Conservation (phyloP, 2,888 invertebrate genomes). For the Melolontha melolontha region DNA sequence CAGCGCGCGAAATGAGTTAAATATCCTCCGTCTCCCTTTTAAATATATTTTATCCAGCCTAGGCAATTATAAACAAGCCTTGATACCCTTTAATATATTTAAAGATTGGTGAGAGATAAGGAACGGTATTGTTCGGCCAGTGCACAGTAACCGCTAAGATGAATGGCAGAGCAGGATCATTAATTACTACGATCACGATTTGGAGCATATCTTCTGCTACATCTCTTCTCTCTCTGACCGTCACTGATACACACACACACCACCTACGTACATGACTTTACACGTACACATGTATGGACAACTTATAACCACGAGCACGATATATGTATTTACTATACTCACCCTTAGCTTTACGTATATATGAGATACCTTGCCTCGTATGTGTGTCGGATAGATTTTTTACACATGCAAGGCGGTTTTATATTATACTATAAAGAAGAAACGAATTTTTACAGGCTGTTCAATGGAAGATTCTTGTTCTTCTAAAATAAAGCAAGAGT, state of each 20-base stretch:
- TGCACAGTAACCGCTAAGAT: slow-evolving; percentile 52
- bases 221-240: slow-evolving; percentile 47
- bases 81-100: slow-evolving; percentile 44
- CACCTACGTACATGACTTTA: slow-evolving; percentile 47
- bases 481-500: no score
- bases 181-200: slow-evolving; percentile 53
- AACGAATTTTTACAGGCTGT: no score
- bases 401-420: no score
- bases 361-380: no score
- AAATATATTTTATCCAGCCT: slow-evolving; percentile 19
- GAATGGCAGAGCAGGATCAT: slow-evolving; percentile 51
- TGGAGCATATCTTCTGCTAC: slow-evolving; percentile 52
- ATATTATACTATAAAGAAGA: no score
- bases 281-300: slow-evolving; percentile 19
- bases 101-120: slow-evolving; percentile 43
- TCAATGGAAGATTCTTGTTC: no score
- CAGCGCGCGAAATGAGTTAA: slow-evolving; percentile 34
- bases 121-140: slow-evolving; percentile 44
- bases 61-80: slow-evolving; percentile 43
- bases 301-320: slow-evolving; percentile 15
- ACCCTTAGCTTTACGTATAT: no score
- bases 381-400: no score
- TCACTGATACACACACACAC: slow-evolving; percentile 44
- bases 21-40: slow-evolving; percentile 26
- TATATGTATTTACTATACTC: slow-evolving; percentile 5